phyloP scores from a whole-genome alignment of 1,140 invertebrate genomes.

The Drosophila pandora region DNA sequence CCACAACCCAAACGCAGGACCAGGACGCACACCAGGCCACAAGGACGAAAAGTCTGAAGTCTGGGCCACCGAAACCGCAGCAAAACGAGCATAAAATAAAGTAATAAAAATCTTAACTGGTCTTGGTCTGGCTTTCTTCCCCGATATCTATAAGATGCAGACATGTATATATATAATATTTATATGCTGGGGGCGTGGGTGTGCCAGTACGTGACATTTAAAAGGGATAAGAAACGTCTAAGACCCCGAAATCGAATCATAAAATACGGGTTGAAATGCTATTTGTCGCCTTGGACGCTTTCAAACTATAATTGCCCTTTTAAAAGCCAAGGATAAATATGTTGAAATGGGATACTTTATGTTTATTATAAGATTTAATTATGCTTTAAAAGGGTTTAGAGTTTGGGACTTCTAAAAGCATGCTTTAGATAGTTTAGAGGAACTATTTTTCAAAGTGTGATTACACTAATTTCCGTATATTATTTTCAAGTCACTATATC shows the following conservation, averaged over 20 bases:
- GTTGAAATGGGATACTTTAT: not conserved
- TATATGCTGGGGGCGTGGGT: constrained; percentile 42
- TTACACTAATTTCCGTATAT: not conserved
- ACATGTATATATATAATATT: constrained; percentile 58
- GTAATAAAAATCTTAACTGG: constrained; percentile 79
- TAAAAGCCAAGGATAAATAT: constrained; percentile 21
- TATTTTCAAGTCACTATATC: not conserved
- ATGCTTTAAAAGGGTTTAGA: not conserved
- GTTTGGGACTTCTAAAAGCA: not conserved
- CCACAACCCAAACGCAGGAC: not conserved
- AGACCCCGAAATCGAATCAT: constrained; percentile 75
- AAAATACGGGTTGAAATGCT: constrained; percentile 65
- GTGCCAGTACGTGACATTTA: constrained; percentile 72
- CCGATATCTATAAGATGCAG: constrained; percentile 67
- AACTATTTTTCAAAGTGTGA: too few relatives aligned
- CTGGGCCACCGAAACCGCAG: constrained; percentile 35
- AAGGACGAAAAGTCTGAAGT: constrained; percentile 16
- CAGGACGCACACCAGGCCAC: not conserved
- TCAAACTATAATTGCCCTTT: constrained; percentile 69
- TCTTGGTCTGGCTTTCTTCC: constrained; percentile 1
- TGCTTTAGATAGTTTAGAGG: not conserved
- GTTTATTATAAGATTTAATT: not conserved
- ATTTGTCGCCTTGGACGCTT: constrained; percentile 36
- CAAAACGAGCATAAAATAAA: constrained; percentile 77
- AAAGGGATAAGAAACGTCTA: constrained; percentile 65